These are phyloP conservation scores for Podarcis muralis DNA, from an alignment of 2,113 vertebrate genomes.

Conservation along the genomic window DNA sequence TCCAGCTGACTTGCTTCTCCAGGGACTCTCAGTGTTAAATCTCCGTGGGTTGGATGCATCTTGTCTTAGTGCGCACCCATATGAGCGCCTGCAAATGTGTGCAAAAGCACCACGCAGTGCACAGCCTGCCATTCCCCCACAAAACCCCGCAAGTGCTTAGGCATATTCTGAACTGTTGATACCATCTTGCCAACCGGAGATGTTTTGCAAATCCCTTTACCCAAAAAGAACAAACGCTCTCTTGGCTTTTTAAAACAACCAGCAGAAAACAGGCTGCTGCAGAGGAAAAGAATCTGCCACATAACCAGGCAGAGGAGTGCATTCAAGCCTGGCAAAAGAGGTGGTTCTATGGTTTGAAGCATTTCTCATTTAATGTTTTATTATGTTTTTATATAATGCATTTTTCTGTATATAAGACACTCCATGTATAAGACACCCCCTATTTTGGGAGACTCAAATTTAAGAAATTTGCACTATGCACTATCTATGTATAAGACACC, in stretches of 20 bases:
- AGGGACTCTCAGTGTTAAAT: not conserved
- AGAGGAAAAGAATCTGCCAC: not conserved
- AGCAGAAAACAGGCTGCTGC: not conserved
- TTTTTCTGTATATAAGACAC: too few relatives aligned
- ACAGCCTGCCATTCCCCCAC: not conserved
- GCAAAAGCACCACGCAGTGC: not conserved
- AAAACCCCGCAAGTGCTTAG: not conserved
- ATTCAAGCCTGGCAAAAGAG: not conserved
- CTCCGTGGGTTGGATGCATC: not conserved
- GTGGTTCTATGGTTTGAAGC: not conserved
- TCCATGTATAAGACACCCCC: too few relatives aligned
- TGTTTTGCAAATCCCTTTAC: not conserved
- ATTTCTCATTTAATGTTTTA: not conserved
- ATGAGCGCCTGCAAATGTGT: not conserved
- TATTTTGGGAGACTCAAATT: too few relatives aligned
- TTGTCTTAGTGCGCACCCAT: not conserved
- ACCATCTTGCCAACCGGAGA: not conserved
- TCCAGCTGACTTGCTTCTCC: not conserved
- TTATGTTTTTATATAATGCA: too few relatives aligned
- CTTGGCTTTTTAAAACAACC: not conserved
- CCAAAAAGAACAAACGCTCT: not conserved
- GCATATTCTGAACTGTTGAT: not conserved
- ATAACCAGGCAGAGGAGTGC: not conserved
- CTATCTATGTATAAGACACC: too few relatives aligned
- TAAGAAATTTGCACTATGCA: too few relatives aligned